Evolutionary conservation across 1,140 invertebrate species (phyloP).

Genomic region (Nephila pilipes): DNA sequence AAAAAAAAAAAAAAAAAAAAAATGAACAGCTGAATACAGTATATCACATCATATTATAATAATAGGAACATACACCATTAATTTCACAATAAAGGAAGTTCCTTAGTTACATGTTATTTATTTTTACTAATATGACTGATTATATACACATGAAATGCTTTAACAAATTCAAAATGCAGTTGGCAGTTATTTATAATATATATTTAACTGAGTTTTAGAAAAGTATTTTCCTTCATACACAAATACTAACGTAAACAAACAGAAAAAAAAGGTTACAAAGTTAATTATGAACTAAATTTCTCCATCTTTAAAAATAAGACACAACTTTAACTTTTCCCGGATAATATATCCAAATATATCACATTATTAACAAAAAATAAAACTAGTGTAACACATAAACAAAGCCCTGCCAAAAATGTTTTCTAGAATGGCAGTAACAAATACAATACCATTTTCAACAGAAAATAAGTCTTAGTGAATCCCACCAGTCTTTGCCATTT

Average conservation of each 20-base stretch:
- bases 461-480: conserved; percentile 72
- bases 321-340: not conserved
- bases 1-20: no score
- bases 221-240: no score
- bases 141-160: no score
- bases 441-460: conserved; percentile 73
- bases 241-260: not conserved
- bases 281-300: not conserved
- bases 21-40: no score
- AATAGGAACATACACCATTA: no score
- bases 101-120: not conserved
- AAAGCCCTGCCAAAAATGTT: conserved; percentile 43
- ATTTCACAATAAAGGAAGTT: no score
- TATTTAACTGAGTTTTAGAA: no score
- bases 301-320: not conserved
- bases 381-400: conserved; percentile 38
- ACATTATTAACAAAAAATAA: conserved; percentile 28
- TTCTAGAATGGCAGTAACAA: conserved; percentile 55
- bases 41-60: no score
- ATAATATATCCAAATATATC: conserved; percentile 37
- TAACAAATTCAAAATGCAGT: no score
- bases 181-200: no score
- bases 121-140: not conserved
- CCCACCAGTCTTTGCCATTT: conserved; percentile 70
- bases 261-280: not conserved